Base-by-base conservation (phyloP, 2,888 invertebrate genomes). In the Nasonia oneida region DNA sequence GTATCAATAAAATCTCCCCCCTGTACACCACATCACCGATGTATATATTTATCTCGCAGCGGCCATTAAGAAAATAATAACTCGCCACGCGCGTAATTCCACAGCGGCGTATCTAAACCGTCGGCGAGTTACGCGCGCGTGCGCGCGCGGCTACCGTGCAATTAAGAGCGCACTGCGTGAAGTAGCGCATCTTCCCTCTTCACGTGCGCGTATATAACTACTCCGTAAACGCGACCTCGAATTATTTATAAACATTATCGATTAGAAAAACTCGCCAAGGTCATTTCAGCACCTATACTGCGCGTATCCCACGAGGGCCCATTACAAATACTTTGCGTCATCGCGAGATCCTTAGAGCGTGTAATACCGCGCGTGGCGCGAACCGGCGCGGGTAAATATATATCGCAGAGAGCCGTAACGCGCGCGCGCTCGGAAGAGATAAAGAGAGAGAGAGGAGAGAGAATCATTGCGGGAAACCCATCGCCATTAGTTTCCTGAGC, bases 401-500 rank as follows among this genome's bases (percentile, higher is more conserved):
- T 67, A 67, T 33, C 67, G 29, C 29, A 33, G 67, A 23, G 29
- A 33, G 37, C 37, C 37, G 37, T 0, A 37, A 0, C 29, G 18
- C 15, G 15, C 18, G 1, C 29, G 18, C 61, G 15, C 61, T 37
- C 8, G 76, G 50, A 1, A 29, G 42, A 18, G 47, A 47, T 23
- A 23, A 23, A 76, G 67, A 47, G 77, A 15, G 57, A 73, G 33
- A 64, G 84, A 87, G 83, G 86, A 79, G 83, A 83, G 87, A 86
- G 83, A 87, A 84, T 87, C 86, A 88, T 83, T 87, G 88, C 88
- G 89, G 90, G 90, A 90, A 90, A 88, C 88, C 84, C 90, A 90
- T 90, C 89, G 90, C 89, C 89, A 90, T 90, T 90, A 91, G 90
- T 91, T 91, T 90, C 90, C 90, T 89, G 88, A 88, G 88, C 89